These are phyloP conservation scores for Toxotes chatareus DNA, from an alignment of 2,113 vertebrate species.

Conservation along the genomic window DNA sequence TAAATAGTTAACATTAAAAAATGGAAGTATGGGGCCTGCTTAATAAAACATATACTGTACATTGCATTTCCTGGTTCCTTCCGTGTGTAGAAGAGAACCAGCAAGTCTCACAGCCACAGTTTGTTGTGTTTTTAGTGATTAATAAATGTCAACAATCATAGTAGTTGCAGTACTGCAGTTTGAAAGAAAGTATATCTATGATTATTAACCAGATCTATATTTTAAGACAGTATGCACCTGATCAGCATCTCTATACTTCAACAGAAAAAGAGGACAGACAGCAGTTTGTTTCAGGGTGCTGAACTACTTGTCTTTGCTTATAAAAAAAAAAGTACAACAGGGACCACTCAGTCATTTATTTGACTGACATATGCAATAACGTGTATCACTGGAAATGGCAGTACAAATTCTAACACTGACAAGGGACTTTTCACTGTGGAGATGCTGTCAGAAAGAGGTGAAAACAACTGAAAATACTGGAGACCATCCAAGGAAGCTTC, in stretches of 20 bases:
- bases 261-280: background rate
- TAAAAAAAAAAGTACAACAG: background rate
- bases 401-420: slow-evolving; percentile 24
- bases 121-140: background rate
- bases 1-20: slow-evolving; percentile 17
- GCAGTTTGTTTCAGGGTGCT: background rate
- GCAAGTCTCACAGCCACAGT: background rate
- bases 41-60: background rate
- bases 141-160: background rate
- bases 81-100: slow-evolving; percentile 8
- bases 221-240: background rate
- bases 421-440: slow-evolving; percentile 25
- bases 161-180: background rate
- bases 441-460: slow-evolving; percentile 32
- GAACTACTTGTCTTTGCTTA: background rate
- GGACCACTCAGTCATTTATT: slow-evolving; percentile 32
- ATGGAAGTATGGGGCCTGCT: background rate
- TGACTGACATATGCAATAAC: slow-evolving; percentile 62
- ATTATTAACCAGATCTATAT: slow-evolving; percentile 1
- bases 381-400: slow-evolving; percentile 20
- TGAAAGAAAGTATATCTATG: background rate
- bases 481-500: slow-evolving; percentile 8
- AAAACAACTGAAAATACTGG: slow-evolving; percentile 41
- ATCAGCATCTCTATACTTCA: background rate
- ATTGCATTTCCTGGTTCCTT: background rate